Conservation (phyloP, 2,888 invertebrate species). For the Junonia oenone region DNA sequence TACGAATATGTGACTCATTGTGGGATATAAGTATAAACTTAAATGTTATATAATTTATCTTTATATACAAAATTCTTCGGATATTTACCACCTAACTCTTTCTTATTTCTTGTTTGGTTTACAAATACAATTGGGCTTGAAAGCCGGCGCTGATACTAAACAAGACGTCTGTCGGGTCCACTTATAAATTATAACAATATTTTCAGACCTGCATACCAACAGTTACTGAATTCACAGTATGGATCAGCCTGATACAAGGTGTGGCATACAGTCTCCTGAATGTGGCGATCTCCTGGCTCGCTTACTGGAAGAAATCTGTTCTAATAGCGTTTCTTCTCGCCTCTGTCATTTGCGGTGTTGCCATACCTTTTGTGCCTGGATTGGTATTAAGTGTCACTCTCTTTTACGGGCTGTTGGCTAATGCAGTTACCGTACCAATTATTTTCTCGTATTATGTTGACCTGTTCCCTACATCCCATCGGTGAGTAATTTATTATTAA, state of each 20-base stretch:
- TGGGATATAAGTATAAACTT: too few relatives aligned
- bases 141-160: too few relatives aligned
- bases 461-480: neutral
- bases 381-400: neutral
- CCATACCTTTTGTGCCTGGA: neutral
- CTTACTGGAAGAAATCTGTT: neutral
- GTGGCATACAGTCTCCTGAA: neutral
- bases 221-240: neutral
- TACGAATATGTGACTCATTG: too few relatives aligned
- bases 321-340: neutral
- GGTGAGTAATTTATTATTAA: neutral
- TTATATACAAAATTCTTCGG: too few relatives aligned
- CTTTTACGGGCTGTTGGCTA: neutral
- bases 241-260: neutral
- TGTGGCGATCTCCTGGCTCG: neutral
- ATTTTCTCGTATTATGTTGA: neutral
- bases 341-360: neutral
- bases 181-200: too few relatives aligned
- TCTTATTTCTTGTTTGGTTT: too few relatives aligned
- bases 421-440: neutral
- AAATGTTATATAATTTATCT: too few relatives aligned
- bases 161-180: too few relatives aligned
- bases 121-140: too few relatives aligned
- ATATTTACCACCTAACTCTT: too few relatives aligned
- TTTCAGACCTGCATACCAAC: neutral